Percentiles rank a stretch among this genome's conserved stretches.
Evolutionary conservation across 2,888 invertebrate species (phyloP).

Genomic region (Seladonia tumulorum): DNA sequence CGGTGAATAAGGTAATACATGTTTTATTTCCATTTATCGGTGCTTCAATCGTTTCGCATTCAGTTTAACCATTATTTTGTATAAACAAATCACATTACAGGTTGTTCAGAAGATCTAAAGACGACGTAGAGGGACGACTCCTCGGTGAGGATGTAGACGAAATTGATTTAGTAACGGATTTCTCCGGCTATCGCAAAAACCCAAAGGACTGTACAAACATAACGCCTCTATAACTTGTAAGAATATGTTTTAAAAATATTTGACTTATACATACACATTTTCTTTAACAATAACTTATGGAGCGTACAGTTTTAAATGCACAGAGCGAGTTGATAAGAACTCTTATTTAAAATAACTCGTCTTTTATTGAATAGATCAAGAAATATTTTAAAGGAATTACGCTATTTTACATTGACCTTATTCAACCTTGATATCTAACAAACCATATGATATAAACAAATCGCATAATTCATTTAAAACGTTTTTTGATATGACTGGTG

Average conservation of each 20-base stretch:
- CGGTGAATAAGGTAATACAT: conserved; percentile 38
- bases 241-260: not conserved
- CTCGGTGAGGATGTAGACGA: conserved; percentile 83
- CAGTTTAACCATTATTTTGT: conserved; percentile 15
- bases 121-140: conserved; percentile 83
- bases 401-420: no score
- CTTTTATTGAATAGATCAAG: not conserved
- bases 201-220: conserved; percentile 70
- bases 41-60: conserved; percentile 11
- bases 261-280: not conserved
- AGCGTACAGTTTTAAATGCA: not conserved
- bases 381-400: not conserved
- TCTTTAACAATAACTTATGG: not conserved
- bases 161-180: conserved; percentile 79
- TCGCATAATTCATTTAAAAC: not conserved
- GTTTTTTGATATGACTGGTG: not conserved
- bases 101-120: conserved; percentile 83
- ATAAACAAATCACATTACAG: conserved; percentile 75
- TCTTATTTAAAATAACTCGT: not conserved
- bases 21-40: not conserved
- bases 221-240: conserved; percentile 66
- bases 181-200: conserved; percentile 74
- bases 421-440: no score
- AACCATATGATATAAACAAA: no score
- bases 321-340: not conserved